These are phyloP conservation scores for Zoanthus gigantus DNA, from an alignment of 92 coral and sea anemone species.

Conservation along the genomic window DNA sequence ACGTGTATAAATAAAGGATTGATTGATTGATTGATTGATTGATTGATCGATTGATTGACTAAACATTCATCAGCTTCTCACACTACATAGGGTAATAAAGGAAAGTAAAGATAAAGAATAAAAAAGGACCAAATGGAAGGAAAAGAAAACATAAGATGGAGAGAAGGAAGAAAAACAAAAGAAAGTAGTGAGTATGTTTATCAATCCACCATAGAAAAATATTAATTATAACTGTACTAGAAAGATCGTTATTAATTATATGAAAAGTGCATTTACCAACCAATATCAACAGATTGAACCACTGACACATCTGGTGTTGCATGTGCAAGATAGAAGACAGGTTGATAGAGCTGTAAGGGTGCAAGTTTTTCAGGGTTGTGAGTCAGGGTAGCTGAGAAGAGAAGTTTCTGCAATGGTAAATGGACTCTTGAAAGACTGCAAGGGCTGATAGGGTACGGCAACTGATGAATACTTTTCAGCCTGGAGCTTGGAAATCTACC, in stretches of 20 bases:
- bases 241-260: background rate
- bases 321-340: slow-evolving; percentile 71
- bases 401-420: slow-evolving; percentile 90
- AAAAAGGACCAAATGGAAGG: background rate
- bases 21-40: too few species aligned
- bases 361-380: slow-evolving; percentile 96
- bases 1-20: too few species aligned
- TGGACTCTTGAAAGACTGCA: slow-evolving; percentile 71
- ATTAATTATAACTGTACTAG: background rate
- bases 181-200: background rate
- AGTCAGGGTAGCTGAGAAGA: slow-evolving; percentile 98
- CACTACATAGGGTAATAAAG: too few species aligned
- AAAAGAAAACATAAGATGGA: background rate
- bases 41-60: too few species aligned
- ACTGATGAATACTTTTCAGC: slow-evolving; percentile 65
- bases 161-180: background rate
- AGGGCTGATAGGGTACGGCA: slow-evolving; percentile 70
- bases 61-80: too few species aligned
- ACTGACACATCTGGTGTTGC: slow-evolving; percentile 37
- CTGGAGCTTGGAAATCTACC: slow-evolving; percentile 48
- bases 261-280: slow-evolving; percentile 36
- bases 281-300: background rate
- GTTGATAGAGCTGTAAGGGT: slow-evolving; percentile 79
- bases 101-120: background rate
- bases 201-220: background rate